These are phyloP conservation scores for Sakesphorus luctuosus DNA, from an alignment of 2,113 vertebrate species.

Conservation along the genomic window DNA sequence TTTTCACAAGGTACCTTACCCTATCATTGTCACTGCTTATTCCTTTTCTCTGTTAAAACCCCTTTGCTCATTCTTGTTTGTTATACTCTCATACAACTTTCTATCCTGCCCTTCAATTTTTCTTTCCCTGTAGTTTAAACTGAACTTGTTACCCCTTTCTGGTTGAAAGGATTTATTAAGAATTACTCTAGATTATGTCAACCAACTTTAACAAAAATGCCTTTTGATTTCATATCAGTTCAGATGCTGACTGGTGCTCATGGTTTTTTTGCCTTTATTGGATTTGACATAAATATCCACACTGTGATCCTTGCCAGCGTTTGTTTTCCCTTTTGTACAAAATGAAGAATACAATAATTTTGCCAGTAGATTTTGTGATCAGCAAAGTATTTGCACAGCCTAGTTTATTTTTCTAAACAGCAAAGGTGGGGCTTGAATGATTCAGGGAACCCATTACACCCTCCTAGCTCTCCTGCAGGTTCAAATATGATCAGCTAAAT, in stretches of 20 bases:
- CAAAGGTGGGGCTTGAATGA: slow-evolving; percentile 59
- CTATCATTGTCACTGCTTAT: background rate
- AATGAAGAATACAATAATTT: slow-evolving; percentile 45
- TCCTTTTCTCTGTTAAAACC: background rate
- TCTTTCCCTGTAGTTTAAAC: background rate
- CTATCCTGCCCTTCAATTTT: background rate
- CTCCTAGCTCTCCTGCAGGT: background rate
- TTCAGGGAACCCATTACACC: slow-evolving; percentile 37
- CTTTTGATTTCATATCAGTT: slow-evolving; percentile 34
- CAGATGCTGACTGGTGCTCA: background rate
- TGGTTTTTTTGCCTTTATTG: slow-evolving; percentile 39
- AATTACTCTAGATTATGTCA: slow-evolving; percentile 52
- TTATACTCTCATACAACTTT: background rate
- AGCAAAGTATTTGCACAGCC: slow-evolving; percentile 65
- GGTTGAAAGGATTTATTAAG: slow-evolving; percentile 39
- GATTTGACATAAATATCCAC: slow-evolving; percentile 54
- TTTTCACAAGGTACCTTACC: background rate
- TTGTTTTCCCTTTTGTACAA: slow-evolving; percentile 69
- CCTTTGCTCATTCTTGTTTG: background rate
- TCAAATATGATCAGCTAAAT: background rate
- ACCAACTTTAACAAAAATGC: slow-evolving; percentile 22
- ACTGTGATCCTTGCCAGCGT: slow-evolving; percentile 13
- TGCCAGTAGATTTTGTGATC: slow-evolving; percentile 75
- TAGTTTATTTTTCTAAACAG: slow-evolving; percentile 73
- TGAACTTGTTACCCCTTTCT: slow-evolving; percentile 45